These are phyloP conservation scores for Trypoxylus dichotomus DNA, from an alignment of 1,140 invertebrate genomes.

Conservation along the genomic window DNA sequence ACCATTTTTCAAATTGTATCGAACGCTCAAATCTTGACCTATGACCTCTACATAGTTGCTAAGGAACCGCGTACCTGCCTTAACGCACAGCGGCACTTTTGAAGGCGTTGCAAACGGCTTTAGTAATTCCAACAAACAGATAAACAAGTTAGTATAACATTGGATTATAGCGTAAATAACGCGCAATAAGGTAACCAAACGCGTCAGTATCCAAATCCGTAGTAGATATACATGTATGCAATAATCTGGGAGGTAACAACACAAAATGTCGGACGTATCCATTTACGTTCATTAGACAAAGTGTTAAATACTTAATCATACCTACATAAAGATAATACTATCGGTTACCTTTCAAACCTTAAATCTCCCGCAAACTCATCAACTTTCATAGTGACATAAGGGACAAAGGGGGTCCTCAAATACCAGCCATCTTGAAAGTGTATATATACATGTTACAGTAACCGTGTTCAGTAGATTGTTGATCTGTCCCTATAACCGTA, in stretches of 20 bases:
- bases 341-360: conserved; percentile 46
- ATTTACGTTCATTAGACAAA: background rate
- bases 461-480: background rate
- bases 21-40: conserved; percentile 30
- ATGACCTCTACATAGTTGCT: conserved; percentile 25
- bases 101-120: background rate
- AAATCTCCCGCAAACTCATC: conserved; percentile 43
- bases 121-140: background rate
- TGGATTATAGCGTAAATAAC: background rate
- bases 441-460: conserved; percentile 18
- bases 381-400: conserved; percentile 51
- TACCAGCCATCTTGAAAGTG: conserved; percentile 50
- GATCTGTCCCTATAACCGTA: conserved; percentile 15
- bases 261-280: conserved; percentile 21
- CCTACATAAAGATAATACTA: background rate
- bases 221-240: conserved; percentile 4
- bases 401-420: conserved; percentile 49
- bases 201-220: conserved; percentile 11
- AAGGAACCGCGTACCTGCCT: conserved; percentile 23
- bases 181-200: conserved; percentile 20
- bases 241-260: conserved; percentile 18
- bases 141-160: conserved; percentile 1
- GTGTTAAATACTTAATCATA: background rate
- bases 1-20: conserved; percentile 7
- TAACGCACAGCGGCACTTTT: conserved; percentile 15